These are phyloP conservation scores for Pyrgilauda ruficollis DNA, from an alignment of 2,113 vertebrate species.

Conservation along the genomic window DNA sequence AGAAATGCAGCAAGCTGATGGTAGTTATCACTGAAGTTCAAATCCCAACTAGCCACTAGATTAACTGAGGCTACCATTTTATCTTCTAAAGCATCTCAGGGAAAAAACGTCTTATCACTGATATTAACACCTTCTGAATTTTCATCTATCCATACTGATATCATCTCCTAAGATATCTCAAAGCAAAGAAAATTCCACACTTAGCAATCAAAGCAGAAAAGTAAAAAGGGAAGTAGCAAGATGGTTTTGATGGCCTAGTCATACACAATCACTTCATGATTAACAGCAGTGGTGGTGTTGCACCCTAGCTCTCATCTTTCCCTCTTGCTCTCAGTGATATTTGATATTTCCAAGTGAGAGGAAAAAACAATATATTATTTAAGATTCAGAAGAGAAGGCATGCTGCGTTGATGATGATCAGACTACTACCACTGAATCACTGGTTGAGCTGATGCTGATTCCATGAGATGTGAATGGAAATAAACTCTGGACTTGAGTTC, in stretches of 20 bases:
- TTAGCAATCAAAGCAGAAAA: background rate
- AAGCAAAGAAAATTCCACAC: background rate
- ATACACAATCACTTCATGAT: background rate
- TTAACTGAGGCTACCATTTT: background rate
- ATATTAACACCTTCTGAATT: background rate
- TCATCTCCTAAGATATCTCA: background rate
- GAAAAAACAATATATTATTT: background rate
- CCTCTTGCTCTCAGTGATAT: background rate
- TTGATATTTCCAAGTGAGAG: background rate
- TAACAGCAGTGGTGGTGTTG: background rate
- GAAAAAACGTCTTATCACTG: background rate
- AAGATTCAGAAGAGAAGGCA: background rate
- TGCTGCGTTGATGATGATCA: background rate
- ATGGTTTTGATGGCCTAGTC: background rate
- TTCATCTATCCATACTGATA: background rate
- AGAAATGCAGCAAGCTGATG: background rate
- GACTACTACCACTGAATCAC: background rate
- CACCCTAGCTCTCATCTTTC: background rate
- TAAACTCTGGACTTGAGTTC: background rate
- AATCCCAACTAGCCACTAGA: background rate
- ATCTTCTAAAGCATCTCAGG: background rate
- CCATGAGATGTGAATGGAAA: conserved; percentile 3
- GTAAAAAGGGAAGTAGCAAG: background rate
- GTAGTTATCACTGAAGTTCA: background rate
- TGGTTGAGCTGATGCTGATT: background rate